Conservation (phyloP, 2,888 invertebrate species). For the Icerya purchasi region DNA sequence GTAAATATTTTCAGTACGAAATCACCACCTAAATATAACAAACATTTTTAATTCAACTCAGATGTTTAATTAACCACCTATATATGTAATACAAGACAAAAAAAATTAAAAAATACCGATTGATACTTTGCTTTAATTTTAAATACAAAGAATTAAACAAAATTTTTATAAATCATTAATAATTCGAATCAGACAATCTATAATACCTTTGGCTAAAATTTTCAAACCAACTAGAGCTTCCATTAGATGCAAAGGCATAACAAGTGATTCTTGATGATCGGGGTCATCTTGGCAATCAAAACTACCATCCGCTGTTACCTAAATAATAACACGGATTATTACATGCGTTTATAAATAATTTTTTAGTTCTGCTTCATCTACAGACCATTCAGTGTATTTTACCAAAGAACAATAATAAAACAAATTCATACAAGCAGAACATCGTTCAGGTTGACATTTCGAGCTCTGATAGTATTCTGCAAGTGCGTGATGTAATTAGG, state of each 20-base stretch:
- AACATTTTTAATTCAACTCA: background rate
- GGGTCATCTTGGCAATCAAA: slow-evolving; percentile 69
- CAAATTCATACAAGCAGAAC: no score
- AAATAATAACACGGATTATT: slow-evolving; percentile 13
- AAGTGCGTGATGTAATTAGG: slow-evolving; percentile 26
- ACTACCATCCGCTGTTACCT: slow-evolving; percentile 87
- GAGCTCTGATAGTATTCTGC: no score
- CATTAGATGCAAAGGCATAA: slow-evolving; percentile 58
- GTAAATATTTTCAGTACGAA: slow-evolving; percentile 81
- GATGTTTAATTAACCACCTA: background rate
- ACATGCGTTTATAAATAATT: background rate
- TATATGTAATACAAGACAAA: background rate
- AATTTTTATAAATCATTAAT: no score
- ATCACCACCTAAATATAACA: slow-evolving; percentile 37
- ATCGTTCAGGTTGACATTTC: no score
- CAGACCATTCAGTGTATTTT: no score
- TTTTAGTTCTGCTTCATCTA: no score
- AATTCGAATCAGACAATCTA: no score
- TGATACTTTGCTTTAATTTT: no score
- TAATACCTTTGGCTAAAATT: slow-evolving; percentile 23
- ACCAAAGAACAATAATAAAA: no score
- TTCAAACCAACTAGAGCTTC: slow-evolving; percentile 30
- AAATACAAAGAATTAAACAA: background rate
- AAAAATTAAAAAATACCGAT: no score
- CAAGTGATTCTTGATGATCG: slow-evolving; percentile 62